Conservation (phyloP, 2,797 vertebrate genomes). For the Percopsis omiscomaycus region DNA sequence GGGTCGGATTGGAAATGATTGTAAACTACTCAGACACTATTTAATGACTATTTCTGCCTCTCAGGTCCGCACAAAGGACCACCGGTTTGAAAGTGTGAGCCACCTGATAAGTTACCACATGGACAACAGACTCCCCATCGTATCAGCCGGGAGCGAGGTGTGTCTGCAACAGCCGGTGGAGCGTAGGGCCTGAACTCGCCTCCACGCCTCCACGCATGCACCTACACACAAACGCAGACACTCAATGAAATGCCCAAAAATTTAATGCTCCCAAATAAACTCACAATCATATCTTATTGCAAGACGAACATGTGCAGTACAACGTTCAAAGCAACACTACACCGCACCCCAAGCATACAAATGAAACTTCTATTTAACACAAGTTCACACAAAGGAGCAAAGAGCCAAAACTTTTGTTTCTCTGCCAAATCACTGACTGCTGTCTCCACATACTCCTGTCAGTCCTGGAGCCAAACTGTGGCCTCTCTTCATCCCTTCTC, state of each 20-base stretch:
- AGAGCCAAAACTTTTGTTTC: slow-evolving; percentile 50
- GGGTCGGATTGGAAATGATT: no score
- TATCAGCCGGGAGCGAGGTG: slow-evolving; percentile 95
- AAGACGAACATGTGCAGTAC: slow-evolving; percentile 10
- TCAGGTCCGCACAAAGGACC: slow-evolving; percentile 96
- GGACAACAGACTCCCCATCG: slow-evolving; percentile 98
- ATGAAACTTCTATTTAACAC: background rate
- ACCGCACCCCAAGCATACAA: slow-evolving; percentile 10
- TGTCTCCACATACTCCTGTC: slow-evolving; percentile 53
- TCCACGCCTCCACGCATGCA: slow-evolving; percentile 18
- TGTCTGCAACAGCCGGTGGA: slow-evolving; percentile 96
- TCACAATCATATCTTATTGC: no score
- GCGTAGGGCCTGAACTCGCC: slow-evolving; percentile 79
- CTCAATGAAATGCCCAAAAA: slow-evolving; percentile 6
- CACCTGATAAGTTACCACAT: slow-evolving; percentile 98
- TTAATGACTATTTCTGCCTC: background rate
- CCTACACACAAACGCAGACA: slow-evolving; percentile 31
- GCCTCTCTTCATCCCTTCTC: slow-evolving; percentile 35
- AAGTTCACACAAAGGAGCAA: slow-evolving; percentile 28
- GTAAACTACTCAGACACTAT: background rate
- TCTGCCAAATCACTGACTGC: slow-evolving; percentile 65
- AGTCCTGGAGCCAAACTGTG: slow-evolving; percentile 59
- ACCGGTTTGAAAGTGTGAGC: slow-evolving; percentile 95
- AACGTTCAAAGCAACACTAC: slow-evolving; percentile 46
- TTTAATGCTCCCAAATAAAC: background rate